Conservation (phyloP, 2,888 invertebrate genomes). For the Hemaris fuciformis region DNA sequence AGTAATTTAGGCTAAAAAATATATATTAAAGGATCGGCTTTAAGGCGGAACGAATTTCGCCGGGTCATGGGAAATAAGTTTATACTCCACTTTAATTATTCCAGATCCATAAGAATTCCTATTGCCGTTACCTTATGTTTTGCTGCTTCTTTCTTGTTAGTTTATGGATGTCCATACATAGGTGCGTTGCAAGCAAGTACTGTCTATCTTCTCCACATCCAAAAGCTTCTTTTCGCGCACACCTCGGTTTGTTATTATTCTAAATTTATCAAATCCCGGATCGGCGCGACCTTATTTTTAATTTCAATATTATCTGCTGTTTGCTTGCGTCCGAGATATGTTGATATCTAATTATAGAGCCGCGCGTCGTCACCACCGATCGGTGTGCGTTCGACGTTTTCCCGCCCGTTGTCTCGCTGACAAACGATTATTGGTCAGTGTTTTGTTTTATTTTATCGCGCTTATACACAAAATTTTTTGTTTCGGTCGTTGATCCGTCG, state of each 20-base stretch:
- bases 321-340: conserved; percentile 43
- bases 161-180: no score
- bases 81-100: no score
- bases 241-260: conserved; percentile 24
- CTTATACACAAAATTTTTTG: conserved; percentile 5
- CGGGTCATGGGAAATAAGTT: no score
- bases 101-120: no score
- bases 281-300: conserved; percentile 37
- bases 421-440: conserved; percentile 49
- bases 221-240: background rate
- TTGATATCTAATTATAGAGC: conserved; percentile 57
- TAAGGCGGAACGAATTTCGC: no score
- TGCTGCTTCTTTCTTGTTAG: no score
- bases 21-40: no score
- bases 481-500: conserved; percentile 7
- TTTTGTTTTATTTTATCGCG: conserved; percentile 34
- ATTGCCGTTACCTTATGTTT: no score
- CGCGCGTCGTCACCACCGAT: conserved; percentile 40
- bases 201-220: no score
- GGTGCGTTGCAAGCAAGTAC: no score
- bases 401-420: conserved; percentile 32
- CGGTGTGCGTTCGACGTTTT: conserved; percentile 29
- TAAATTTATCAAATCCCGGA: conserved; percentile 31
- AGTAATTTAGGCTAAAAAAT: no score
- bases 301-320: conserved; percentile 36